Base-by-base conservation (phyloP, 2,888 invertebrate genomes). In the Diogma glabrata region DNA sequence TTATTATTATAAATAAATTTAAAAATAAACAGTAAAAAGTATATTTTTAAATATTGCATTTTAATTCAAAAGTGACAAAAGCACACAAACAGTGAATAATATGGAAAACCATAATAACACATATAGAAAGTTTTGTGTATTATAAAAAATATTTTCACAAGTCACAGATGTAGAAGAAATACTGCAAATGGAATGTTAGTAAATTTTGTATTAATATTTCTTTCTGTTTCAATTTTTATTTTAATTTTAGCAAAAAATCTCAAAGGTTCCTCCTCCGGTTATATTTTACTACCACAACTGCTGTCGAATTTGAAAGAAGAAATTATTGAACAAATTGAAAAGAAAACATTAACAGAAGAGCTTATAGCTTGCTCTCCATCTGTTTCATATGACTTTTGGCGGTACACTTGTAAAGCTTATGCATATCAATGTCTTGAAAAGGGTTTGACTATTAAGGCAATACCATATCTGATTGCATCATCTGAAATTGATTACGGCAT, bases 401-500 rank as follows among this genome's bases (percentile, higher is more conserved):
- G 68, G 54, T 67, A 72, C 51, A 72, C 74, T 38, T 74, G 75
- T 58, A 65, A 68, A 51, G 70, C 71, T 1, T 78, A 71, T 59
- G 74, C 74, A 2, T 62, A 66, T 19, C 77, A 78, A 59, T 63
- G 77, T 53, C 60, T 72, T 45, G 66, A 69, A 17, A 60, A 63
- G 43, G 67, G 65, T 2, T 61, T 60, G 43, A 56, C 67, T 3
- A 56, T 72, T n/a, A 77, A 78, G 59, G 77, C 78, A 5, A 76
- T 74, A 0, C 72, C 74, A 1, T 84, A 81, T 66, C 71, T 79
- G 45, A 60, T 78, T 47, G 73, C 71, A 6, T 68, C 74, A 52
- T 77, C 78, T 54, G 72, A 76, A 61, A 67, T 75, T 16, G 66
- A 68, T 19, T 71, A 74, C 59, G 76, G 79, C 1, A 70, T 81